Percentiles rank a stretch among this genome's conserved stretches.
Conservation (phyloP, 2,113 vertebrate species). For the Anarhynchus alexandrinus region DNA sequence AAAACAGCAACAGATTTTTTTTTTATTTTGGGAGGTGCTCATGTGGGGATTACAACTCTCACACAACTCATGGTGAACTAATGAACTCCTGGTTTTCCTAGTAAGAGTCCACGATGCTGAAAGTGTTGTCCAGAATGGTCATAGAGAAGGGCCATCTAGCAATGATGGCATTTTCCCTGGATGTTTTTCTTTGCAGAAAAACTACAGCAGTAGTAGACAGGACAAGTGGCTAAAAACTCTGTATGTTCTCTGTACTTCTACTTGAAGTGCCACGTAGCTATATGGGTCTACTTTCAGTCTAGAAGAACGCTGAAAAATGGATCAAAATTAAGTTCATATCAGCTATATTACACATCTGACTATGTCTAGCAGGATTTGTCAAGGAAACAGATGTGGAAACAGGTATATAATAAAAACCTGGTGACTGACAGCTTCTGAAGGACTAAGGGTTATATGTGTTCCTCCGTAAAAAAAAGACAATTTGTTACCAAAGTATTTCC, state of each 20-base stretch:
- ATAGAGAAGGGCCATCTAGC: neutral
- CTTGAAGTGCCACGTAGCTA: neutral
- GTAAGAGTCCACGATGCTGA: neutral
- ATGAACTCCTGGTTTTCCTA: neutral
- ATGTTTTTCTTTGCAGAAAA: neutral
- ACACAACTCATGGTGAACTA: neutral
- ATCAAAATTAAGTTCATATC: neutral
- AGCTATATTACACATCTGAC: neutral
- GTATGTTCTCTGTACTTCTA: neutral
- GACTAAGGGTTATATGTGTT: fast-evolving
- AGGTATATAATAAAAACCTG: neutral
- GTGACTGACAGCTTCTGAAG: neutral
- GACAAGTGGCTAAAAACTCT: neutral
- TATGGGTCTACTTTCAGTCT: neutral
- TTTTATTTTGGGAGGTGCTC: neutral
- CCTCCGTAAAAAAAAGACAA: neutral
- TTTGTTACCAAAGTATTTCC: neutral
- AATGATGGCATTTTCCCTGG: neutral
- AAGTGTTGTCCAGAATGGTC: neutral
- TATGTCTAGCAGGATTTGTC: neutral
- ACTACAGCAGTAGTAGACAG: neutral
- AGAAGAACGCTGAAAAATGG: neutral
- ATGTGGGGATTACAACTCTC: neutral
- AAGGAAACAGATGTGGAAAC: neutral
- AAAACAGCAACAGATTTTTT: neutral